Conservation (phyloP, 2,888 invertebrate genomes). For the Cosmia pyralina region DNA sequence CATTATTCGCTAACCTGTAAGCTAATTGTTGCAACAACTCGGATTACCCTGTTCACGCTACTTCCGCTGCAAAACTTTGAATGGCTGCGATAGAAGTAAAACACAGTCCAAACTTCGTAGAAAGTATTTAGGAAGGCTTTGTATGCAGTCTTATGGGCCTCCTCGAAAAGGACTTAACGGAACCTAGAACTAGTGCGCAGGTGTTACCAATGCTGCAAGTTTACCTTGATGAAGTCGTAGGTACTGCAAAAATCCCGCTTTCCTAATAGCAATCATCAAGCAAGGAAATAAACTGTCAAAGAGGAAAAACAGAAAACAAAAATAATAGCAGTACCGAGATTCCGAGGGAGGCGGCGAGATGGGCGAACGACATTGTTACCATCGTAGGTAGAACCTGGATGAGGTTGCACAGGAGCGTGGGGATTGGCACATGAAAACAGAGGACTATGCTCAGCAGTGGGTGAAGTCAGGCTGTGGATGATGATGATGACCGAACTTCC, state of each 20-base stretch:
- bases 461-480: too few relatives aligned
- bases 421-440: too few relatives aligned
- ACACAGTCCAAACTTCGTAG: background rate
- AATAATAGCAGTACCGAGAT: background rate
- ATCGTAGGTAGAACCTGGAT: too few relatives aligned
- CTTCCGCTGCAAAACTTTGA: constrained; percentile 63
- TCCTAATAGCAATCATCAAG: background rate
- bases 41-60: constrained; percentile 60
- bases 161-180: background rate
- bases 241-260: background rate
- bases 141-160: background rate
- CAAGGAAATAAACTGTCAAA: background rate
- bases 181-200: background rate
- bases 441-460: too few relatives aligned
- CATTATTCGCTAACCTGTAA: constrained; percentile 51
- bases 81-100: constrained; percentile 26
- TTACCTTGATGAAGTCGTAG: background rate
- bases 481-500: background rate
- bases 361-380: too few relatives aligned
- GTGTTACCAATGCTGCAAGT: background rate
- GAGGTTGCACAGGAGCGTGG: too few relatives aligned
- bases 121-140: background rate
- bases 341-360: background rate
- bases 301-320: background rate
- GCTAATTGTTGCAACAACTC: constrained; percentile 53